Evolutionary conservation across 1,140 invertebrate species (phyloP).

Genomic region (Prorops nasuta): DNA sequence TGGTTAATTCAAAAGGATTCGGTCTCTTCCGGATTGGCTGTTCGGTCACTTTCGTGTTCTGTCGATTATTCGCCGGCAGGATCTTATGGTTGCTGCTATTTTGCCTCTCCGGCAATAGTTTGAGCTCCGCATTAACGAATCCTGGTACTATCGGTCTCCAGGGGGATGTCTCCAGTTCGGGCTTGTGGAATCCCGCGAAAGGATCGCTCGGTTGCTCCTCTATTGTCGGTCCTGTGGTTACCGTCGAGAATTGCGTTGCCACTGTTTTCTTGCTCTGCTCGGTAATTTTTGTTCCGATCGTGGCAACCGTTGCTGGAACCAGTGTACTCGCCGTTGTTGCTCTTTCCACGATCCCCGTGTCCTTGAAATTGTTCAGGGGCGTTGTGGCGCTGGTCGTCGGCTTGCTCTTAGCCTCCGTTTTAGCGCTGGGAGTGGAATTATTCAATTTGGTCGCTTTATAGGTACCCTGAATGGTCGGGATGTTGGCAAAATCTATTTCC

Average conservation of each 20-base stretch:
- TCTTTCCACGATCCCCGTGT: not conserved
- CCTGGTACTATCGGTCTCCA: conserved; percentile 51
- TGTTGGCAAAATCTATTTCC: conserved; percentile 49
- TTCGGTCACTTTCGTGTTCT: not conserved
- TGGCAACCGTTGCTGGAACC: not conserved
- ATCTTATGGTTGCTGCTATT: no score
- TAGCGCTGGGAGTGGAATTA: conserved; percentile 32
- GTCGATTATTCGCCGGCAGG: no score
- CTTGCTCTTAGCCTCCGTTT: conserved; percentile 31
- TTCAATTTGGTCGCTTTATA: conserved; percentile 52
- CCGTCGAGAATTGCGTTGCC: conserved; percentile 31
- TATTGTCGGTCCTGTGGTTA: conserved; percentile 32
- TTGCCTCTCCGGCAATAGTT: conserved; percentile 21
- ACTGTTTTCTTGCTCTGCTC: conserved; percentile 11
- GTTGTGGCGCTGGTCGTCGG: conserved; percentile 20
- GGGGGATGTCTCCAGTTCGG: conserved; percentile 48
- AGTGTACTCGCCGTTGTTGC: not conserved
- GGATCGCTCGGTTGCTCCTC: conserved; percentile 11
- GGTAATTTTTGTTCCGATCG: conserved; percentile 41
- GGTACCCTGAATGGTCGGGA: conserved; percentile 51
- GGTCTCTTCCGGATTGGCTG: no score
- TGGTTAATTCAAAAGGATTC: not conserved
- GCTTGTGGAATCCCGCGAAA: conserved; percentile 41
- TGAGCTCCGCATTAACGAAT: conserved; percentile 38
- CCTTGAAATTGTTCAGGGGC: not conserved